phyloP scores from a whole-genome alignment of 1,140 invertebrate species.

The Plodia interpunctella region DNA sequence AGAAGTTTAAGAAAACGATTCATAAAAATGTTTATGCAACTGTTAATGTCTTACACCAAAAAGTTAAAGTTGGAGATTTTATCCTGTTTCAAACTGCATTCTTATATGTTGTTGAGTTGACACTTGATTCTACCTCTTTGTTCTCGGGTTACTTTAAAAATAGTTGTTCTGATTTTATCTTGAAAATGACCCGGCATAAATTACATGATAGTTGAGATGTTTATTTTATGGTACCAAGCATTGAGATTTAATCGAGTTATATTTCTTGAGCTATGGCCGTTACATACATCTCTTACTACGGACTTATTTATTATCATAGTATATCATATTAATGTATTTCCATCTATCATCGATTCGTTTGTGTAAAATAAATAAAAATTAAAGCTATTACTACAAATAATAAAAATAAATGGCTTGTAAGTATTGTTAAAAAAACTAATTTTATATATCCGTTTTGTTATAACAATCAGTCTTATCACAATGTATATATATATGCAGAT shows the following conservation, averaged over 20 bases:
- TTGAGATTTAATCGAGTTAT: background rate
- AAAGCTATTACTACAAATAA: too few relatives aligned
- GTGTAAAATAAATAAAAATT: too few relatives aligned
- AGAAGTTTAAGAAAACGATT: background rate
- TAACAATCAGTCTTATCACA: too few relatives aligned
- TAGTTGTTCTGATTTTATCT: background rate
- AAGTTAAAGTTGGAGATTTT: background rate
- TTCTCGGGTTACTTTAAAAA: background rate
- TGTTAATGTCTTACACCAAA: background rate
- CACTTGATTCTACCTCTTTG: background rate
- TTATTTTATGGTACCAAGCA: background rate
- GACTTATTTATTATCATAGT: too few relatives aligned
- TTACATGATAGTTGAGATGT: background rate
- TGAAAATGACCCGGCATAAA: background rate
- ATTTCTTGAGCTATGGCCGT: background rate
- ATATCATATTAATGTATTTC: too few relatives aligned
- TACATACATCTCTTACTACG: too few relatives aligned
- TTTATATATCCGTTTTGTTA: too few relatives aligned
- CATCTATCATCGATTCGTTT: too few relatives aligned
- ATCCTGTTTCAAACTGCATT: background rate
- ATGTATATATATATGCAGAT: too few relatives aligned
- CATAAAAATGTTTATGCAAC: background rate
- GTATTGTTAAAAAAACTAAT: too few relatives aligned
- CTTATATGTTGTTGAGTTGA: conserved; percentile 23
- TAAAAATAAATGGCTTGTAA: too few relatives aligned